Conservation (phyloP, 2,888 invertebrate species). For the Helobdella robusta region DNA sequence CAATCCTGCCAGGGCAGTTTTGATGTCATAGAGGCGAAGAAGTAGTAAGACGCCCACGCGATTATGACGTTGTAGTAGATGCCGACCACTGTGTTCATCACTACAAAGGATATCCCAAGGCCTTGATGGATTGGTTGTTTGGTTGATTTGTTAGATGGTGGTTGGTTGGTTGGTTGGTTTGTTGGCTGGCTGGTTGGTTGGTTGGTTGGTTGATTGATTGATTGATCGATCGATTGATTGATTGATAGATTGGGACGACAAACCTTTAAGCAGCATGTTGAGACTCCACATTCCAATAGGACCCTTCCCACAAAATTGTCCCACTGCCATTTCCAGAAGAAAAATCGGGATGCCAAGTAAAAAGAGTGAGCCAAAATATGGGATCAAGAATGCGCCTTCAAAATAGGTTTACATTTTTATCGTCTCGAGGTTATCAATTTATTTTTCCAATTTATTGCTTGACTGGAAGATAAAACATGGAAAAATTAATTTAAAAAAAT, state of each 20-base stretch:
- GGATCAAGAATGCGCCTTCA: conserved; percentile 32
- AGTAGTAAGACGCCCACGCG: conserved; percentile 45
- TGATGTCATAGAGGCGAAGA: conserved; percentile 45
- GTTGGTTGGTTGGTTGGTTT: not conserved
- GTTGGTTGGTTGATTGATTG: not conserved
- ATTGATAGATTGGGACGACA: conserved; percentile 23
- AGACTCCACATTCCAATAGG: conserved; percentile 30
- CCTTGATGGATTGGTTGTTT: conserved; percentile 7
- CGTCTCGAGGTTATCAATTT: too few species aligned
- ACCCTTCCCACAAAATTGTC: conserved; percentile 32
- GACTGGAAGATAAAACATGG: too few species aligned
- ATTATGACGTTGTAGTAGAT: conserved; percentile 50
- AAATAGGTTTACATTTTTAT: too few species aligned
- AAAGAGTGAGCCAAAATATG: conserved; percentile 27
- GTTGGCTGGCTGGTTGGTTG: not conserved
- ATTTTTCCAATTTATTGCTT: too few species aligned
- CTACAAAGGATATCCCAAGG: not conserved
- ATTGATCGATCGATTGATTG: conserved; percentile 1
- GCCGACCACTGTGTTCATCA: conserved; percentile 42
- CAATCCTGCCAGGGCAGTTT: conserved; percentile 47
- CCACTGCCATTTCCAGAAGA: conserved; percentile 28
- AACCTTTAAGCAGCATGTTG: conserved; percentile 31
- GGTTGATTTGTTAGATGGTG: not conserved
- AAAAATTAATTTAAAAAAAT: not conserved
- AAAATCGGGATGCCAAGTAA: conserved; percentile 31